These are phyloP conservation scores for Anadara kagoshimensis DNA, from an alignment of 1,140 invertebrate species.

Conservation along the genomic window DNA sequence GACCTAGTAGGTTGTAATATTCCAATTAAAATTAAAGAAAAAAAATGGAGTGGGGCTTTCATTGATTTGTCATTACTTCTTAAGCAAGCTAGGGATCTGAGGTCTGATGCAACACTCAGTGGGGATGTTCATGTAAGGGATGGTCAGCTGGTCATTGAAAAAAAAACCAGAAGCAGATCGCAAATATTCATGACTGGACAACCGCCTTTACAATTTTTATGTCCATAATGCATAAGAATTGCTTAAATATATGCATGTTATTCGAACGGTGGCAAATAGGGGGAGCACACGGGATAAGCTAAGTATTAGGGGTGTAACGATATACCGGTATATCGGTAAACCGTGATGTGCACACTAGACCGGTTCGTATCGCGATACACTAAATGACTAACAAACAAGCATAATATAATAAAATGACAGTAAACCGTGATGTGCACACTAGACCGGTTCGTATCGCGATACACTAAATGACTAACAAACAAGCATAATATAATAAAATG, in stretches of 20 bases:
- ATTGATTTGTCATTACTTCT: background rate
- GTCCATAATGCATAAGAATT: constrained; percentile 2
- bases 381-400: no score
- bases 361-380: no score
- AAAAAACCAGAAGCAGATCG: background rate
- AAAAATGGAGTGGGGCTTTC: constrained; percentile 9
- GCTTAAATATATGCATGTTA: constrained; percentile 22
- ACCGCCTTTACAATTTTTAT: constrained; percentile 15
- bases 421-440: no score
- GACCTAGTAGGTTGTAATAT: constrained; percentile 5
- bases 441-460: no score
- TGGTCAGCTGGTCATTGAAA: constrained; percentile 1
- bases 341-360: no score
- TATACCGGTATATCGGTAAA: no score
- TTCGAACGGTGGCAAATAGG: constrained; percentile 10
- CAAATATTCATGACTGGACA: constrained; percentile 19
- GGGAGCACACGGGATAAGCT: background rate
- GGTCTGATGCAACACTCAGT: background rate
- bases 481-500: no score
- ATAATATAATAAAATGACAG: no score
- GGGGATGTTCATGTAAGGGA: constrained; percentile 7
- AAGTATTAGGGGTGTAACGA: no score
- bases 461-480: no score
- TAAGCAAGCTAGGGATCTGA: constrained; percentile 2
- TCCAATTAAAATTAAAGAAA: constrained; percentile 1